These are phyloP conservation scores for Erebia aethiops DNA, from an alignment of 2,888 invertebrate genomes.

Conservation along the genomic window DNA sequence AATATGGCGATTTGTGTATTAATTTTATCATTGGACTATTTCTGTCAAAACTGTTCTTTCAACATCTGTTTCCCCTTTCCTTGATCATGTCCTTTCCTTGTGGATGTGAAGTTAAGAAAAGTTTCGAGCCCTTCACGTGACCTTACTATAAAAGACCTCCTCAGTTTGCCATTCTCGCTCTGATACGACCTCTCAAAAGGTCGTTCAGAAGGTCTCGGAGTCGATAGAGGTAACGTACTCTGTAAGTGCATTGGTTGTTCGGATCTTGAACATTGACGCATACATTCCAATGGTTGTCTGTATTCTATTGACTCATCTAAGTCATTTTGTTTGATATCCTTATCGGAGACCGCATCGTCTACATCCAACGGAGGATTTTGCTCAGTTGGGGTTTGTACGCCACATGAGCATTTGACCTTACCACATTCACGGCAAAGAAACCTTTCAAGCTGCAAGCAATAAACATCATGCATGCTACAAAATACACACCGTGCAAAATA, in stretches of 20 bases:
- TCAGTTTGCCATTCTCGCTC: slow-evolving; percentile 66
- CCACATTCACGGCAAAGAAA: slow-evolving; percentile 88
- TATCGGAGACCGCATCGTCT: slow-evolving; percentile 34
- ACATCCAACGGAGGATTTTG: slow-evolving; percentile 46
- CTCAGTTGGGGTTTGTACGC: slow-evolving; percentile 50
- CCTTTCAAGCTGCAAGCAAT: slow-evolving; percentile 88
- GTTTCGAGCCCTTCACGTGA: slow-evolving; percentile 76
- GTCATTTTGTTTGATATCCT: slow-evolving; percentile 42
- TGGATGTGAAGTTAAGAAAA: slow-evolving; percentile 65
- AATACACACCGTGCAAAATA: slow-evolving; percentile 63
- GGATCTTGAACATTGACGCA: slow-evolving; percentile 59
- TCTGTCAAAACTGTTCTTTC: slow-evolving; percentile 46
- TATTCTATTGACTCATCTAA: slow-evolving; percentile 55
- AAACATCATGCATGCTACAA: slow-evolving; percentile 82
- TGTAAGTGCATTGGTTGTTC: slow-evolving; percentile 47
- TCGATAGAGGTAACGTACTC: slow-evolving; percentile 46
- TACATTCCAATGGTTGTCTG: slow-evolving; percentile 51
- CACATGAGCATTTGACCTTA: slow-evolving; percentile 86
- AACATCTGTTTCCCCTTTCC: slow-evolving; percentile 59
- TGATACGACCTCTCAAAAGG: slow-evolving; percentile 62
- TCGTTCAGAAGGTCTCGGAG: slow-evolving; percentile 60
- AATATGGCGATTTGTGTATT: slow-evolving; percentile 16
- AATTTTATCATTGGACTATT: neutral
- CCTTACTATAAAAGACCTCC: slow-evolving; percentile 74
- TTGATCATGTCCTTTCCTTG: slow-evolving; percentile 62